Conservation (phyloP, 2,797 vertebrate species). For the Enteromius paludinosus region DNA sequence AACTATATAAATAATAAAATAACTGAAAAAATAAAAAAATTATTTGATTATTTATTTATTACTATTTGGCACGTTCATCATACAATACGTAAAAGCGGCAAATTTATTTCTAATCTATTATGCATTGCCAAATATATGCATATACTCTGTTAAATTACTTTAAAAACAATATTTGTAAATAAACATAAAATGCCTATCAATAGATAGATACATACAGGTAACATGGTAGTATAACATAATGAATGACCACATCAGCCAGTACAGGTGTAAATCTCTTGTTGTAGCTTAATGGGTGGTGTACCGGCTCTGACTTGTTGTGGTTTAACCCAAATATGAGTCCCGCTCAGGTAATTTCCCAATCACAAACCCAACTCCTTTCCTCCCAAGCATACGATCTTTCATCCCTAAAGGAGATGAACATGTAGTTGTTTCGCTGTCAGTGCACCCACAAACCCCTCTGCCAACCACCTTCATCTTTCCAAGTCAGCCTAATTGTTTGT, state of each 20-base stretch:
- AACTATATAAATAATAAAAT: neutral
- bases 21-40: neutral
- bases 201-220: neutral
- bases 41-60: neutral
- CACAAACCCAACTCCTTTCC: neutral
- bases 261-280: conserved; percentile 9
- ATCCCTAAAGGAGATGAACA: conserved; percentile 1
- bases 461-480: conserved; percentile 40
- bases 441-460: conserved; percentile 40
- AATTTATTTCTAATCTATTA: neutral
- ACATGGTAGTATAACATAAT: neutral
- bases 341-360: neutral
- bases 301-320: neutral
- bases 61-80: neutral
- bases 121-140: neutral
- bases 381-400: neutral
- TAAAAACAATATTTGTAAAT: neutral
- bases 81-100: neutral
- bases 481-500: conserved; percentile 58
- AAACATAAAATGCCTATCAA: neutral
- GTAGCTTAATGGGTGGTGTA: neutral
- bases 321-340: neutral
- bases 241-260: neutral
- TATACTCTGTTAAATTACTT: neutral
- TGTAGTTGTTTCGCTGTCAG: conserved; percentile 28